Percentiles rank a stretch among this genome's conserved stretches.
These are phyloP conservation scores for Phodopus roborovskii DNA, from an alignment of 2,113 vertebrate genomes.

Conservation along the genomic window DNA sequence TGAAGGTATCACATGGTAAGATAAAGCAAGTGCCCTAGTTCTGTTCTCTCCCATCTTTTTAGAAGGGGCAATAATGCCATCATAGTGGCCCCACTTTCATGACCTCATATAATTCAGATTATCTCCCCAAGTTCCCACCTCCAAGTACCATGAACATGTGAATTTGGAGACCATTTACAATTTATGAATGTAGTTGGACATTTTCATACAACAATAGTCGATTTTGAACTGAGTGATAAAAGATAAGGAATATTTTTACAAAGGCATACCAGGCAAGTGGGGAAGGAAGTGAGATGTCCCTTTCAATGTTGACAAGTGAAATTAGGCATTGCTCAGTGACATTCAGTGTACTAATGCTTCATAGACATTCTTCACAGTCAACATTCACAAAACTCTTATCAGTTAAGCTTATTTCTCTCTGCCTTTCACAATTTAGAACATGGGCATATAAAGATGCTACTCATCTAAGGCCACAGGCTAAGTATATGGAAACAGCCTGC, in stretches of 20 bases:
- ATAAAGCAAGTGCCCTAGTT: not conserved
- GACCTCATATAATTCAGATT: not conserved
- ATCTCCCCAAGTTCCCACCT: not conserved
- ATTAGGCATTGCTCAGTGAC: constrained; percentile 26
- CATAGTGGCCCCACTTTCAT: not conserved
- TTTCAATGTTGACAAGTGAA: not conserved
- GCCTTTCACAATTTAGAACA: constrained; percentile 33
- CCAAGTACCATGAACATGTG: not conserved
- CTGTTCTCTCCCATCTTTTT: not conserved
- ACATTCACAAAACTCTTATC: constrained; percentile 2
- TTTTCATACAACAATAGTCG: not conserved
- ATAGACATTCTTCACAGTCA: not conserved
- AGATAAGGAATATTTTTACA: not conserved
- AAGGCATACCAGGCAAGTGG: not conserved
- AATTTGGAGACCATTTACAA: not conserved
- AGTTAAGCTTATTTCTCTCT: constrained; percentile 8
- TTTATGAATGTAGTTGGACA: not conserved
- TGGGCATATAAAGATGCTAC: not conserved
- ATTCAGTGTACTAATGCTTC: not conserved
- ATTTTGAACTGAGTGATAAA: not conserved
- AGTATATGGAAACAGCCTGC: not conserved
- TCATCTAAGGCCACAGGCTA: not conserved
- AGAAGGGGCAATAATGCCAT: not conserved
- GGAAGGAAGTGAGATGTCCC: not conserved
- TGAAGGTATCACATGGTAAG: not conserved